A percentile compares a stretch with the other conserved stretches of the same genome.
Evolutionary conservation across 2,113 vertebrate species (phyloP).

Genomic region (Prietella phreatophila): DNA sequence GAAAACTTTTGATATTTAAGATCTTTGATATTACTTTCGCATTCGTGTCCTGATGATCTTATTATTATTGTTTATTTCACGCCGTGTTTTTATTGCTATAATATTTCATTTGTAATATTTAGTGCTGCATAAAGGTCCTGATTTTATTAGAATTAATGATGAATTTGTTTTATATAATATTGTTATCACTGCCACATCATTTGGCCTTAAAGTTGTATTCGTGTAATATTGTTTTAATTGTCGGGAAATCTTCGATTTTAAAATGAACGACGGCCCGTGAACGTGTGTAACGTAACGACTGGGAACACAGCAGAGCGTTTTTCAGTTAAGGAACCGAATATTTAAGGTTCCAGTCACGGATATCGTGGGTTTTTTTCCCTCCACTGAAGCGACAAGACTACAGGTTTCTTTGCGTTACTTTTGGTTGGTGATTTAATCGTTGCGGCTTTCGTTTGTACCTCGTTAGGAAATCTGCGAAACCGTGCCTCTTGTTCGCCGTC

Average conservation of each 20-base stretch:
- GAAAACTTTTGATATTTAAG: neutral
- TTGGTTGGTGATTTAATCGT: neutral
- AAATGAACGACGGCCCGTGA: neutral
- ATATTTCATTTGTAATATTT: neutral
- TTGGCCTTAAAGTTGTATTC: neutral
- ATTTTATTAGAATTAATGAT: neutral
- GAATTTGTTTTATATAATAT: neutral
- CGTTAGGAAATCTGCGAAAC: slow-evolving; percentile 89
- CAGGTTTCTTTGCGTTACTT: neutral
- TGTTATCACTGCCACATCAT: neutral
- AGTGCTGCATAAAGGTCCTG: neutral
- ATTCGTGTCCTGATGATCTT: neutral
- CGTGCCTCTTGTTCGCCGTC: slow-evolving; percentile 71
- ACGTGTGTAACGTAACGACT: neutral
- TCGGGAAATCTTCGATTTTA: neutral
- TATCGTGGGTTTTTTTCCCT: neutral
- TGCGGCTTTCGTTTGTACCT: slow-evolving; percentile 70
- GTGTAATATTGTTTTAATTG: neutral
- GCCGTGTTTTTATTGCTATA: neutral
- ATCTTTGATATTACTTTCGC: neutral
- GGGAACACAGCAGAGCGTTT: neutral
- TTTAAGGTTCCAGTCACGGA: neutral
- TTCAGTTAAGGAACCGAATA: neutral
- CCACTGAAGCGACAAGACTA: neutral
- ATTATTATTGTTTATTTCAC: neutral